Percentiles rank a stretch among this genome's conserved stretches.
Conservation (phyloP, 2,113 vertebrate species). For the Neogobius melanostomus region DNA sequence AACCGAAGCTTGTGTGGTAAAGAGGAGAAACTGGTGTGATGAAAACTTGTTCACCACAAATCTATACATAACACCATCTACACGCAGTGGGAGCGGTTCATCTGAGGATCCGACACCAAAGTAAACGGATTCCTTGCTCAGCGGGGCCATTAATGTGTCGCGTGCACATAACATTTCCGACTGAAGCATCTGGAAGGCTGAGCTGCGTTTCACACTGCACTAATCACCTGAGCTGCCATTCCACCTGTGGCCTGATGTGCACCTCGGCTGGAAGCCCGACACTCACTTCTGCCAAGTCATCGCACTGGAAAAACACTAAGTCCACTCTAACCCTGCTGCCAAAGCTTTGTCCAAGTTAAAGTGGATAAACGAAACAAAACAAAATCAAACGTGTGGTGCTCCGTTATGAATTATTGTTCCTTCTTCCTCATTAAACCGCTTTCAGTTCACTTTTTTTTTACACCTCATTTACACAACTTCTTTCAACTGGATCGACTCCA, state of each 20-base stretch:
- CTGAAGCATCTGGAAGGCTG: conserved; percentile 4
- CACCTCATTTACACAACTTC: too few species aligned
- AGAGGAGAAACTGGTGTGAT: conserved; percentile 21
- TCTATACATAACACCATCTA: conserved; percentile 13
- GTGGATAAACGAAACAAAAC: too few species aligned
- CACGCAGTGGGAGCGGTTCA: not conserved
- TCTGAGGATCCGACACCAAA: not conserved
- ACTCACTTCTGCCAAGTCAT: conserved; percentile 10
- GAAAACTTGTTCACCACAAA: conserved; percentile 42
- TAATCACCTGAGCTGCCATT: conserved; percentile 39
- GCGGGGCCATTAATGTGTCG: not conserved
- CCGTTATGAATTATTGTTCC: too few species aligned
- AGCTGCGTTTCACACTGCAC: conserved; percentile 33
- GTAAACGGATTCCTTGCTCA: not conserved
- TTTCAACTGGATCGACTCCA: too few species aligned
- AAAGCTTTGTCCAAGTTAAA: not conserved
- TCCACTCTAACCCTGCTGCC: conserved; percentile 4
- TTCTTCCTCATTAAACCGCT: too few species aligned
- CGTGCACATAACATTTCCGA: not conserved
- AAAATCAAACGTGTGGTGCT: too few species aligned
- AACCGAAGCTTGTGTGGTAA: conserved; percentile 18
- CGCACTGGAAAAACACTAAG: not conserved
- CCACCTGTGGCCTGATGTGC: conserved; percentile 26
- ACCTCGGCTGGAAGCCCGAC: conserved; percentile 28
- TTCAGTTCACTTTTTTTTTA: too few species aligned